Conservation (phyloP, 1,140 invertebrate genomes). For the Lasioglossum baleicum region DNA sequence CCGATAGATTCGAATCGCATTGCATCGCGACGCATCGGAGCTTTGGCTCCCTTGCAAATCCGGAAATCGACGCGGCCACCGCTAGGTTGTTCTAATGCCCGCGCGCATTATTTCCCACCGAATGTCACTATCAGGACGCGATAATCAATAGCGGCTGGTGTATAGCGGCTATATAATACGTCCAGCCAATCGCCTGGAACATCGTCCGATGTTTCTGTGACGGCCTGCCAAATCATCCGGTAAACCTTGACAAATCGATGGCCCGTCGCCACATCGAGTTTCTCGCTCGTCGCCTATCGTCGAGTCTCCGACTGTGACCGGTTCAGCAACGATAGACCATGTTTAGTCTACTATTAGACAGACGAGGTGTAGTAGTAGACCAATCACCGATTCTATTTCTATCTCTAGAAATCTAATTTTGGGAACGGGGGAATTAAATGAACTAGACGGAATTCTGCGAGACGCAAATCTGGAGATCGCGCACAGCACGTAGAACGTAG, state of each 20-base stretch:
- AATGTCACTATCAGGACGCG: constrained; percentile 43
- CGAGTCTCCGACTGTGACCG: too few relatives aligned
- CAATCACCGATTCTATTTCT: too few relatives aligned
- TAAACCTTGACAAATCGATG: constrained; percentile 33
- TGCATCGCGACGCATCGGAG: background rate
- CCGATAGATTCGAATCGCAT: constrained; percentile 5
- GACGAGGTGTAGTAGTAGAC: too few relatives aligned
- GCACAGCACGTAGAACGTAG: too few relatives aligned
- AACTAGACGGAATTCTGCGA: too few relatives aligned
- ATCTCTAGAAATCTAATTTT: too few relatives aligned
- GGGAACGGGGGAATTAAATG: too few relatives aligned
- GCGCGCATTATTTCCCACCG: constrained; percentile 49
- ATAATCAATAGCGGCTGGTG: constrained; percentile 53
- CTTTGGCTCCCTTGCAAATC: constrained; percentile 50
- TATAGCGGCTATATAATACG: constrained; percentile 7
- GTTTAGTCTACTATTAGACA: too few relatives aligned
- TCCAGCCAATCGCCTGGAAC: constrained; percentile 38
- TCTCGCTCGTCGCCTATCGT: background rate
- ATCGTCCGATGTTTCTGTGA: constrained; percentile 14
- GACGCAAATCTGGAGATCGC: too few relatives aligned
- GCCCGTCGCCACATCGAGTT: background rate
- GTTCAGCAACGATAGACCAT: too few relatives aligned
- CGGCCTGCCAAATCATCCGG: constrained; percentile 18
- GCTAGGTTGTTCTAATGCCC: constrained; percentile 34
- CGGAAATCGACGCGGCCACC: constrained; percentile 51